Evolutionary conservation across 92 coral and sea anemone genomes (phyloP), one percentile per base, ranked within the genome.

Genomic region (Micromussa lordhowensis): DNA sequence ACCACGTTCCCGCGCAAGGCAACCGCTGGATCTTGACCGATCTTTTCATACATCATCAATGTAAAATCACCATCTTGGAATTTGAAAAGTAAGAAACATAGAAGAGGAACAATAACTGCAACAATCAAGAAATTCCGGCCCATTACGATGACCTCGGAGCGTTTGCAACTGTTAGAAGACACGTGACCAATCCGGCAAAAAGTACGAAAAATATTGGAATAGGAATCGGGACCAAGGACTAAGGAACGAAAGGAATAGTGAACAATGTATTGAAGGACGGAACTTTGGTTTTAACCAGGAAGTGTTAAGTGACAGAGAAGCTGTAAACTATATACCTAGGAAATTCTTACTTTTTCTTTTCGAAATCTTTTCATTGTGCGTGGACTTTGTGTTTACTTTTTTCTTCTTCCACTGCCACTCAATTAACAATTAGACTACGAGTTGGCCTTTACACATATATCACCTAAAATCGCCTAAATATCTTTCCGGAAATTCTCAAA

Each of bases 21-120:
- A 32, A 35, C 40, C 24, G 90, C 70, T 17, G 95, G 95, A 16
- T 86, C 49, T 74, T 80, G 49, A 34, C 96, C 95, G 70, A 94
- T 68, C 49, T 68, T 87, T 61, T 93, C 93, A 86, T 86, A 90
- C 64, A 90, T 57, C 26, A 86, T 81, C 57, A 92, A 53, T 7
- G 73, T 57, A 53, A 94, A 79, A 80, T 94, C 96, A 9, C 63
- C 82, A 64, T 86, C 89, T 51, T 86, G 89, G 53, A n/a, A 86
- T 58, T 77, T 86, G 14, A 78, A 10, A 26, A 86, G 75, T 28
- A 86, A 59, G 38, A 36, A 86, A 34, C 83, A 77, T 40, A 86
- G 10, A 13, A 86, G 11, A 49, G 89, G 83, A 10, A 86, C 1
- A 10, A 86, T 26, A 29, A 86, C 84, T 77, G 89, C 89, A 5